Base-by-base conservation (phyloP, 2,797 vertebrate genomes). In the Rhodeus uyekii region DNA sequence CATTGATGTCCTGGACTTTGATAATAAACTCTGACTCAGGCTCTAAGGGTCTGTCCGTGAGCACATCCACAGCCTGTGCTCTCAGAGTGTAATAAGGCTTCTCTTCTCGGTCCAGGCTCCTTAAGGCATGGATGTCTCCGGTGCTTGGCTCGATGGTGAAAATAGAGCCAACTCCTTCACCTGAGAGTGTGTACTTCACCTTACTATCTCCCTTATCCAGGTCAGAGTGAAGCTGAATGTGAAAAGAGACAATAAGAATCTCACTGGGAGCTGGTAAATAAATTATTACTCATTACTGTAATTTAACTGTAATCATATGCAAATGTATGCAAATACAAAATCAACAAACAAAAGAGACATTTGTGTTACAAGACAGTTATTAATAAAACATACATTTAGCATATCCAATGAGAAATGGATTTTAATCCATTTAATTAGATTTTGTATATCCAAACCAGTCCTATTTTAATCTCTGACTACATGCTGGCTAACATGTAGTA, bases 1-100 rank as follows among this genome's bases (percentile, higher is more conserved):
- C 97, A 48, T 98, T 98, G 90, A 98, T 98, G 89, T 98, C 97
- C 91, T 98, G 97, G 16, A 98, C 97, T 94, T 98, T 98, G 90
- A 98, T 95, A 90, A 98, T 94, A 90, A 98, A 98, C 86, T 97
- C 95, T 0, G 97, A 98, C 90, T 98, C 96, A 0, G 96, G 96
- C 73, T 98, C 97, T 75, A 98, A 89, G 36, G 96, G 95, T 65
- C 94, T 92, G 36, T 95, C 95, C 1, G 96, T 96, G 50, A 94
- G 90, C 87, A 96, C 90, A 89, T 97, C 96, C 79, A 97, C 94
- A 78, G 95, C 97, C 92, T 97, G 97, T 53, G 97, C 97, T 65
- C 92, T 95, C 63, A 98, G 93, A 0, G 94, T 96, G 88, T 98
- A 98, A 93, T 93, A 96, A 67, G 97, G 91, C 86, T 97, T 98